Base-by-base conservation (phyloP, 2,113 vertebrate genomes). In the Gorsachius goisagi region DNA sequence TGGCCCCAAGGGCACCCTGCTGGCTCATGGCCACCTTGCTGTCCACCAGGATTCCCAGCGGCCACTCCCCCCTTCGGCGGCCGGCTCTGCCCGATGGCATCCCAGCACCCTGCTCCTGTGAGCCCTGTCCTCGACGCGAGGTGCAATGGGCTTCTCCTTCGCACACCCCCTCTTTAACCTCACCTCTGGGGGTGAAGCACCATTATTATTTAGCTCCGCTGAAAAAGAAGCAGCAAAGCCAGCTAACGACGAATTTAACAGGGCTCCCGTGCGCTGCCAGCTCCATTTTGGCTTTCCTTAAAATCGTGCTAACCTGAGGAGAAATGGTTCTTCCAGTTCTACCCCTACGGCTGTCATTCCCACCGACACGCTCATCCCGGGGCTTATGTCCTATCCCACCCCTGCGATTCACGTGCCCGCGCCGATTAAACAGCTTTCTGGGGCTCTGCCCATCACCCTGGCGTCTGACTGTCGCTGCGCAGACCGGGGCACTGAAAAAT, bases 171-270 rank as follows among this genome's bases (percentile, higher is more conserved):
- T 69, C 49, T 62, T 68, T 35, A 33, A 64, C 37, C 62, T 37
- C 24, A 39, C 64, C 37, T 13, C 85, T n/a, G 79, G 87, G 67
- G 39, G 47, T 21, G 52, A 72, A 79, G 63, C 0, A 14, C 64
- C 76, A 37, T 67, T 78, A 53, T 89, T 83, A 75, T 91, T 78
- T 75, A 74, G 79, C 50, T 93, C 74, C 83, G 81, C 45, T 67
- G 7, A 64, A 89, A 13, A n/a, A 11, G 39, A 50, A 41, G 56
- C 59, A 60, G 47, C 59, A 5, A 37, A 71, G 77, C 35, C 66
- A 84, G 69, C 14, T 26, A 37, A 60, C 1, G 30, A 16, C 58
- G 73, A 28, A 67, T 69, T 91, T 73, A 87, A 50, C 83, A 68
- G 63, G 35, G 44, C 68, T 71, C 35, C 6, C 1, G 23, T 7